A percentile compares a stretch with the other conserved stretches of the same genome.
Conservation (phyloP, 2,797 vertebrate genomes). For the Sebastolobus alascanus region DNA sequence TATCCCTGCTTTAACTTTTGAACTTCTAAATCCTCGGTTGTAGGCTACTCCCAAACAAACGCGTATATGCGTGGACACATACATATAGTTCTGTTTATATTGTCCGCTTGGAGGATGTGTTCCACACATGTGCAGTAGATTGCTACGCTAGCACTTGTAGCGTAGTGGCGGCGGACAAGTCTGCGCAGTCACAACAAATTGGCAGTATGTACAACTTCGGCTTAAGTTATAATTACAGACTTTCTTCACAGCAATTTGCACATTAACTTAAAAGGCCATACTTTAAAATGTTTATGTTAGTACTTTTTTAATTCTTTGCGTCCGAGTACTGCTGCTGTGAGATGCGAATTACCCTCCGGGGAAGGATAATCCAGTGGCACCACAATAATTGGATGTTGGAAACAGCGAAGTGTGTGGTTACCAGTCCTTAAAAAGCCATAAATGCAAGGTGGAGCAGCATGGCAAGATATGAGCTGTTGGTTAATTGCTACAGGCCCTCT, state of each 20-base stretch:
- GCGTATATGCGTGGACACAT: background rate
- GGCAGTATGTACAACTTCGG: background rate
- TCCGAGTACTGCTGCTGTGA: background rate
- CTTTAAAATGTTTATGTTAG: background rate
- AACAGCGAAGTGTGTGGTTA: conserved; percentile 1
- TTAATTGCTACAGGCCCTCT: conserved; percentile 15
- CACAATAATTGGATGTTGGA: background rate
- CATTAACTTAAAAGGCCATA: background rate
- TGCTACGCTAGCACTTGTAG: rapidly evolving
- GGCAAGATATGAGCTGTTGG: background rate
- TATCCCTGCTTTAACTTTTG: background rate
- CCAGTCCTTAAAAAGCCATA: background rate
- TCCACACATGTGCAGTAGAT: background rate
- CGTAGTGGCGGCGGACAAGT: background rate
- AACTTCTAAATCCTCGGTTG: background rate
- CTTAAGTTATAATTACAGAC: background rate
- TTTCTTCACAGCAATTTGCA: background rate
- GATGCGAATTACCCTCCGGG: background rate
- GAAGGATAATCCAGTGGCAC: background rate
- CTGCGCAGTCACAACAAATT: background rate
- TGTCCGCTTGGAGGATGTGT: background rate
- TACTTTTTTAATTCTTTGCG: background rate
- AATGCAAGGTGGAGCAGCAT: background rate
- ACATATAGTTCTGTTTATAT: background rate
- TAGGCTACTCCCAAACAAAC: background rate